A percentile compares a stretch with the other conserved stretches of the same genome.
These are phyloP conservation scores for Rattus rattus DNA, from an alignment of 2,113 vertebrate genomes.

Conservation along the genomic window DNA sequence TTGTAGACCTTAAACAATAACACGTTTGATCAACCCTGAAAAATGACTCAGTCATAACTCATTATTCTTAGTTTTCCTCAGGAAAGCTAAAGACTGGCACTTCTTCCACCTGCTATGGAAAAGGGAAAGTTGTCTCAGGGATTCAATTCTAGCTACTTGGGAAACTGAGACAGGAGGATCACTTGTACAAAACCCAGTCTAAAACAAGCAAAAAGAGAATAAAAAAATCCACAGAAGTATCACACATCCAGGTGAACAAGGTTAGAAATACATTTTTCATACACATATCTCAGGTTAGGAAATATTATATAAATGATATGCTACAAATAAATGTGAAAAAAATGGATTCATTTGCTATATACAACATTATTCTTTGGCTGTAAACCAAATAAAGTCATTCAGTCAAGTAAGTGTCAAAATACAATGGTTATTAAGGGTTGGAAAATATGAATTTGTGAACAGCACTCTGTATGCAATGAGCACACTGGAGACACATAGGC, in stretches of 20 bases:
- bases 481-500: neutral
- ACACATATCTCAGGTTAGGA: neutral
- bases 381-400: constrained; percentile 60
- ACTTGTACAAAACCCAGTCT: neutral
- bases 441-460: neutral
- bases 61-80: neutral
- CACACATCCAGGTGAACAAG: neutral
- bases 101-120: neutral
- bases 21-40: neutral
- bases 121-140: neutral
- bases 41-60: neutral
- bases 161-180: neutral
- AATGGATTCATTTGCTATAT: neutral
- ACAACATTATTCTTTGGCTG: neutral
- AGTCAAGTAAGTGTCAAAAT: constrained; percentile 54
- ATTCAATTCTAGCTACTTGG: neutral
- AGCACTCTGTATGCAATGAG: neutral
- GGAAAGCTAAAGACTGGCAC: neutral
- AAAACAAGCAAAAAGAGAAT: neutral
- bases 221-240: neutral
- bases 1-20: neutral
- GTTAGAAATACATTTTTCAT: neutral
- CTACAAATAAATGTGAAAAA: neutral
- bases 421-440: neutral
- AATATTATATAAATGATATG: neutral